Percentiles rank a stretch among this genome's conserved stretches.
These are phyloP conservation scores for Drosophila ercepeae DNA, from an alignment of 1,140 invertebrate genomes.

Conservation along the genomic window DNA sequence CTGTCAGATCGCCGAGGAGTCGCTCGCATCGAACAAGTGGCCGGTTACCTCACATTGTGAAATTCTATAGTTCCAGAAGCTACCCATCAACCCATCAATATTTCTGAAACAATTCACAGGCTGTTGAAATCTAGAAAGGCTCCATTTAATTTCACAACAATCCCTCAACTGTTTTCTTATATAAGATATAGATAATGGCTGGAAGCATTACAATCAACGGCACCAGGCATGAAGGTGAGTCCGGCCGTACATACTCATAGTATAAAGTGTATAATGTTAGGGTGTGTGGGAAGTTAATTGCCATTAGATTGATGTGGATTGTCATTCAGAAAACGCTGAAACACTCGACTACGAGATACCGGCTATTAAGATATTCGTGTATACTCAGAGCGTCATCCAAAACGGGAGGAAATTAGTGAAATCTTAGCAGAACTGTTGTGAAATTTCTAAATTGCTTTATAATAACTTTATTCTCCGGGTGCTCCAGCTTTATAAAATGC, in stretches of 20 bases:
- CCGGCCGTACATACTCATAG: background rate
- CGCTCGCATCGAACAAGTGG: slow-evolving; percentile 5
- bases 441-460: background rate
- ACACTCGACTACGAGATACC: background rate
- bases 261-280: slow-evolving; percentile 3
- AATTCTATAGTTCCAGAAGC: slow-evolving; percentile 35
- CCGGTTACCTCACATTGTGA: slow-evolving; percentile 8
- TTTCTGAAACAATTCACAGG: background rate
- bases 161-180: slow-evolving; percentile 43
- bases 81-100: background rate
- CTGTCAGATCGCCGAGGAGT: slow-evolving; percentile 19
- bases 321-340: background rate
- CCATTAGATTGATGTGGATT: background rate
- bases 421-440: background rate
- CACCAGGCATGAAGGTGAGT: slow-evolving; percentile 55
- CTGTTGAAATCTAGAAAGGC: slow-evolving; percentile 8
- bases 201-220: slow-evolving; percentile 64
- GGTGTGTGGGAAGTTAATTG: slow-evolving; percentile 35
- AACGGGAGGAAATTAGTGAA: too few species aligned
- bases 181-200: slow-evolving; percentile 51
- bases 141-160: slow-evolving; percentile 40
- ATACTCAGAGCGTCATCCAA: background rate
- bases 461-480: background rate
- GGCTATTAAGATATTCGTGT: background rate
- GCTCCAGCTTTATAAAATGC: background rate